Evolutionary conservation across 2,797 vertebrate genomes (phyloP), one percentile per base, ranked within the genome.

Genomic region (Odontamblyopus rebecca): DNA sequence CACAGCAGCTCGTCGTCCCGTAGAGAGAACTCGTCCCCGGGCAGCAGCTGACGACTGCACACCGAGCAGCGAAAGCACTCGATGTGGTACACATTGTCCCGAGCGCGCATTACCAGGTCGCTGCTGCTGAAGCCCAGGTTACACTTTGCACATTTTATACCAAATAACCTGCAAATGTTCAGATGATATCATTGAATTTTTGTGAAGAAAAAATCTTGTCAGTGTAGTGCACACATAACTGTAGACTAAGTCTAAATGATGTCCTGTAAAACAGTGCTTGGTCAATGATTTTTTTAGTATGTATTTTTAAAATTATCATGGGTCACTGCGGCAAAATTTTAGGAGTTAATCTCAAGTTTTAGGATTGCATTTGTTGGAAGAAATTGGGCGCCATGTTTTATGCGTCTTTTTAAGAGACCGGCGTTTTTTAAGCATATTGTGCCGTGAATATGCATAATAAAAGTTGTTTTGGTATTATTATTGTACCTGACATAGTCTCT

Each of bases 61-160:
- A 94, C 94, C 8, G 96, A 94, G 87, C 97, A 98, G 69, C 96
- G 94, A 87, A 99, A 99, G 86, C 97, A 99, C 85, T 97, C 96
- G 81, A 97, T 94, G 91, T 98, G 97, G 85, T 98, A 98, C 74
- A 98, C 94, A 72, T 94, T 93, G 83, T 94, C 95, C 73, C 95
- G 93, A 64, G 96, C 96, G 72, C 95, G 90, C 97, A 98, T 98
- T 86, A 98, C 96, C 86, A 97, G 82, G 76, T 98, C 97, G 73
- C 94, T 95, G 92, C 96, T 96, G 91, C 94, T 95, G 92, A 98
- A 95, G 60, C 94, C 93, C 80, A 94, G 92, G 84, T 93, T 94
- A 89, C 97, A 99, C 91, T 96, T 94, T 50, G 96, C 94, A 83
- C 97, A 98, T 90, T 96, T 97, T 82, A 94, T 94, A 83, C 95